Evolutionary conservation across 2,888 invertebrate genomes (phyloP), one percentile per base, ranked within the genome.

Genomic region (Frankliniella intonsa): DNA sequence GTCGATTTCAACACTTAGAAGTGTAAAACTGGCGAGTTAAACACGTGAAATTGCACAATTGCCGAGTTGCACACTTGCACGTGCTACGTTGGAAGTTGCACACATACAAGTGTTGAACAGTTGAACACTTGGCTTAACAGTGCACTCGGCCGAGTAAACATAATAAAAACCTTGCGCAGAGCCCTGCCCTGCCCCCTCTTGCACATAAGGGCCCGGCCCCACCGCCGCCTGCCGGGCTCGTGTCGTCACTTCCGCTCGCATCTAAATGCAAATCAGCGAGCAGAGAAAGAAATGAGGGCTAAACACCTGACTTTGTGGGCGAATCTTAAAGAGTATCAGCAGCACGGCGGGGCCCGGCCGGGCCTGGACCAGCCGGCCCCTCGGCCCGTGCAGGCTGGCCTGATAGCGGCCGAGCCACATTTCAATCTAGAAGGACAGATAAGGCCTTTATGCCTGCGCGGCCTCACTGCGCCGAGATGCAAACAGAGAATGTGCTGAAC

Each of bases 231-330:
- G 19, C 55, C 0, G 19, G 55, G 17, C 55, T 5, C 55, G 5
- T 55, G 55, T 14, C 55, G 55, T 55, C 55, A 38, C 38, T 38
- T 38, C 38, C 38, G 55, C 55, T 14, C 7, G 55, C 25, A 76
- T 76, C 69, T 76, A 76, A 76, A 76, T 76, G 69, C 69, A 76
- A 76, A 69, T 69, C 69, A 69, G 69, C 69, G 69, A 22, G n/a
- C 5, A 17, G 62, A 7, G 62, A 17, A n/a, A 7, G 62, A 69
- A 69, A 69, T 69, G 69, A 69, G 22, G 69, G 22, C 69, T 69
- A 69, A 69, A 76, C 69, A 25, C 69, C 25, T 76, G 69, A 62
- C 62, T 62, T 62, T 62, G 62, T 62, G 7, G 19, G 62, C 62
- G 25, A 76, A 76, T 76, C 69, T 76, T 25, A 12, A 3, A 8